These are phyloP conservation scores for Aythya baeri DNA, from an alignment of 2,113 vertebrate genomes.

Conservation along the genomic window DNA sequence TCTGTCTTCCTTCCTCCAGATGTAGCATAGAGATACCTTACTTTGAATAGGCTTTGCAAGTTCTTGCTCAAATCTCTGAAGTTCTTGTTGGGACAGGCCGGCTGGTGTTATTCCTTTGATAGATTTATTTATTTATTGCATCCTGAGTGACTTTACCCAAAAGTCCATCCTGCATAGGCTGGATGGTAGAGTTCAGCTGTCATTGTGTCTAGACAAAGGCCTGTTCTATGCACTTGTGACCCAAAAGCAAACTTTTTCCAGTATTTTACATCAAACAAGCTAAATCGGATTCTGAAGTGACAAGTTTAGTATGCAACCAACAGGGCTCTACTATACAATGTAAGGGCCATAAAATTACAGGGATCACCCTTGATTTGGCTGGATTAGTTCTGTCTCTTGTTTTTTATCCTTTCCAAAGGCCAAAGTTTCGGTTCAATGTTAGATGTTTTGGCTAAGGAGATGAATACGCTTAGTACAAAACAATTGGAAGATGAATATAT, in stretches of 20 bases:
- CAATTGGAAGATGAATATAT: not conserved
- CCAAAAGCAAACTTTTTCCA: not conserved
- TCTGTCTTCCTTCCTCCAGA: fast-evolving
- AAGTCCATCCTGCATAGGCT: not conserved
- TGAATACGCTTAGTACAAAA: not conserved
- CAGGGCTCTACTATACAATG: not conserved
- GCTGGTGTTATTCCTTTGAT: not conserved
- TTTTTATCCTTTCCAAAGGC: not conserved
- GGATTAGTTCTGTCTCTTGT: not conserved
- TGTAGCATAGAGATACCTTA: not conserved
- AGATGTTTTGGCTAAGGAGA: not conserved
- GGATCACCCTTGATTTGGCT: not conserved
- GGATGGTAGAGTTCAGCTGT: not conserved
- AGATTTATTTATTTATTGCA: not conserved
- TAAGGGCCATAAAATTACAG: not conserved
- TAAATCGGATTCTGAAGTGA: not conserved
- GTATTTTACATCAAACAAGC: not conserved
- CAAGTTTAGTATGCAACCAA: not conserved
- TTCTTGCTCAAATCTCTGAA: not conserved
- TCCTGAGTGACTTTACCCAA: not conserved
- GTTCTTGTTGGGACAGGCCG: not conserved
- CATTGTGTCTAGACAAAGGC: not conserved
- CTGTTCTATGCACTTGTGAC: not conserved
- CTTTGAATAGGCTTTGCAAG: not conserved
- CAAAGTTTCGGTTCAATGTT: not conserved